Base-by-base conservation (phyloP, 2,113 vertebrate genomes). In the Platysteira castanea region DNA sequence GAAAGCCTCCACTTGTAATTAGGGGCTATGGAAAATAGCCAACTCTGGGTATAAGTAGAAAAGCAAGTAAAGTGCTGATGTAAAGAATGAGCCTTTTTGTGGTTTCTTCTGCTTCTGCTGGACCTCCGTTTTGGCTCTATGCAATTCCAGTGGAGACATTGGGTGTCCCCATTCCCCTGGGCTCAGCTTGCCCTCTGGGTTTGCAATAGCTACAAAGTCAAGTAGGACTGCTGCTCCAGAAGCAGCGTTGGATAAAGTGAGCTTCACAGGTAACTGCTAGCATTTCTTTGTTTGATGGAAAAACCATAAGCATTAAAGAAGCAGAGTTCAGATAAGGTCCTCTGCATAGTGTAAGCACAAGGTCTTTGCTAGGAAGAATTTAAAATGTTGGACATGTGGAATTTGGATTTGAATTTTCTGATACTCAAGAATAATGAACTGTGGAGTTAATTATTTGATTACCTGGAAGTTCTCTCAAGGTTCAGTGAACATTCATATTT, bases 131-230 rank as follows among this genome's bases (percentile, higher is more conserved):
- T 65, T 50, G 19, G 7, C 41, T 59, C 33, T 59, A 2, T 86
- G 31, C 5, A 9, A 15, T 56, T 76, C 18, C 1, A 3, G 4
- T 59, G 39, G 54, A 82, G 42, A 24, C 3, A 1, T 2, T 13
- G 11, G 2, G 9, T 70, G 41, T 93, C 42, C 9, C 16, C 10
- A 3, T 68, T 69, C 35, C 22, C 5, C 2, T 23, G 23, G 33
- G 10, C 50, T 69, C 41, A 64, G 28, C n/a, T 76, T 60, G 16
- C 21, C 3, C 3, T 61, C 46, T n/a, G 13, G 13, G 7, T 86
- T 86, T 88, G 42, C 39, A 46, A 35, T 57, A 80, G 42, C 37
- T 54, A 3, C 24, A 3, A 59, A 77, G 20, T 60, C 47, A 39
- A 10, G 26, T 52, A 41, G 60, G 24, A 39, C 61, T 84, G 39